These are phyloP conservation scores for Sitta carolinensis DNA, from an alignment of 2,797 vertebrate genomes.

Conservation along the genomic window DNA sequence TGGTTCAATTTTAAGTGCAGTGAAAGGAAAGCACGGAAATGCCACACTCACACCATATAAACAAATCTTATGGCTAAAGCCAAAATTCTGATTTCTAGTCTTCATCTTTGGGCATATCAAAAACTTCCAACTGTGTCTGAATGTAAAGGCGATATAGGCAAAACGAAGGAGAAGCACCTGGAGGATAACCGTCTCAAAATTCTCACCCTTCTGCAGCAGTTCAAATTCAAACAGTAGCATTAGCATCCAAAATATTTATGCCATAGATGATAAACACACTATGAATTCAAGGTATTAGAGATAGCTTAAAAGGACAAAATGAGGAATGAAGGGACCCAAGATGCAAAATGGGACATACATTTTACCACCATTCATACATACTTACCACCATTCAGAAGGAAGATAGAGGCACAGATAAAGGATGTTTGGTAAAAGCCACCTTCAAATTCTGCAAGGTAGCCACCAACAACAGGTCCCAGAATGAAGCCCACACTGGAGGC, in stretches of 20 bases:
- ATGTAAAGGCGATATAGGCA: not conserved
- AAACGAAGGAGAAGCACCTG: not conserved
- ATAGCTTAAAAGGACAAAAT: not conserved
- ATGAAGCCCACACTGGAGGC: slow-evolving; percentile 94
- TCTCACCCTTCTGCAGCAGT: not conserved
- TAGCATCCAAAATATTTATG: not conserved
- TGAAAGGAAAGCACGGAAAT: not conserved
- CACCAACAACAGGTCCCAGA: slow-evolving; percentile 91
- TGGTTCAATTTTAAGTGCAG: not conserved
- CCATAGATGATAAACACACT: not conserved
- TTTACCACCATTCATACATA: slow-evolving; percentile 85
- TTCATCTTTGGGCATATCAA: not conserved
- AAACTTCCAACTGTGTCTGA: not conserved
- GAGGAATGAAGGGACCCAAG: not conserved
- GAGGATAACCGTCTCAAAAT: not conserved
- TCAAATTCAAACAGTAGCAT: not conserved
- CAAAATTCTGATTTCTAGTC: not conserved
- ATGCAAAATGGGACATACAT: not conserved
- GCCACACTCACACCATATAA: not conserved
- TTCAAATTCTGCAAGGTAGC: slow-evolving; percentile 89
- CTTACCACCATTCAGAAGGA: slow-evolving; percentile 90
- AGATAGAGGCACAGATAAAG: slow-evolving; percentile 87
- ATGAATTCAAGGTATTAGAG: not conserved
- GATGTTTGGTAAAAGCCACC: slow-evolving; percentile 90
- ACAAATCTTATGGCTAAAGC: not conserved